Conservation (phyloP, 2,888 invertebrate species). For the Neoitamus cyanurus region DNA sequence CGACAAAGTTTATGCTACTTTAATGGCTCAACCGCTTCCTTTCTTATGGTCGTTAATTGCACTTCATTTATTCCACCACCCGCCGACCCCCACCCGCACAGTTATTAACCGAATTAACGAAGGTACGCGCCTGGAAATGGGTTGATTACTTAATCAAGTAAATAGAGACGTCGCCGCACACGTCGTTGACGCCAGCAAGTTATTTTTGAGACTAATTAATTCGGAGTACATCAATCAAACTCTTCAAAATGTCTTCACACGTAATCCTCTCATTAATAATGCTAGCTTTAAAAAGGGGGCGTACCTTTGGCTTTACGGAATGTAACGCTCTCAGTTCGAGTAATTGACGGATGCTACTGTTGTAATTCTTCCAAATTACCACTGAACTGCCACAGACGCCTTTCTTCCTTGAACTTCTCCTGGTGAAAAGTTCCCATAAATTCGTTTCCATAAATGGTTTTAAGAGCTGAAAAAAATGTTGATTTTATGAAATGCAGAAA, state of each 20-base stretch:
- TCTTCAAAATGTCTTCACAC: slow-evolving; percentile 15
- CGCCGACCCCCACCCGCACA: neutral
- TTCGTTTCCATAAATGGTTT: neutral
- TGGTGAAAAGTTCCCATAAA: neutral
- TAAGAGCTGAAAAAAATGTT: no score
- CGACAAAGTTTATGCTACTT: neutral
- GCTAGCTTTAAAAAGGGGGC: slow-evolving; percentile 15
- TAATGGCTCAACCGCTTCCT: neutral
- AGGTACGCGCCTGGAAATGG: neutral
- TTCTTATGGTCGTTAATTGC: neutral
- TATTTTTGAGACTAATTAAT: slow-evolving; percentile 17
- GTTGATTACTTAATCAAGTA: slow-evolving; percentile 33
- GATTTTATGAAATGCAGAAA: no score
- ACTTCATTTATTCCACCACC: neutral
- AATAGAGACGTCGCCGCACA: slow-evolving; percentile 18
- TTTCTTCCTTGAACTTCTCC: neutral
- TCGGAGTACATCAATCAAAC: slow-evolving; percentile 23
- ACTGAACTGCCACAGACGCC: neutral
- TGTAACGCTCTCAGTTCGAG: neutral
- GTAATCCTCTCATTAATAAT: slow-evolving; percentile 37
- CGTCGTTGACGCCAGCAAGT: slow-evolving; percentile 1
- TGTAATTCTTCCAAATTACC: neutral
- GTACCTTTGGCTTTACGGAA: neutral
- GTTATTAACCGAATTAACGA: neutral
- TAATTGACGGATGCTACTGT: neutral